Percentiles rank a stretch among this genome's conserved stretches.
Evolutionary conservation across 2,888 invertebrate species (phyloP).

Genomic region (Zygogramma bicolorata): DNA sequence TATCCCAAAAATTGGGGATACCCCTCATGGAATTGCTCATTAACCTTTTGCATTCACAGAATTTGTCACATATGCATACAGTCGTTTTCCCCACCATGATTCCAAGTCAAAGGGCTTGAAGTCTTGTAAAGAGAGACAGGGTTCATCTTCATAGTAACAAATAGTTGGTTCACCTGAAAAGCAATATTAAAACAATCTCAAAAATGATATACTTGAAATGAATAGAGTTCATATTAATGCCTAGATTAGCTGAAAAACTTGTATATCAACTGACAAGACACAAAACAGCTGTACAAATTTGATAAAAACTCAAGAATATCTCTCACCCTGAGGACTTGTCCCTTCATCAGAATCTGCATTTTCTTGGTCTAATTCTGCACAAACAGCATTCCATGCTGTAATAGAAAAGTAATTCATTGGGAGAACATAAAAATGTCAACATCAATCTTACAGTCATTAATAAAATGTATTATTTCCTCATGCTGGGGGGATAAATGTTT

Average conservation of each 20-base stretch:
- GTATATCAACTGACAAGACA: too few species aligned
- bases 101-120: conserved; percentile 93
- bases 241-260: too few species aligned
- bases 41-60: conserved; percentile 66
- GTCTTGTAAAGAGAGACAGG: conserved; percentile 77
- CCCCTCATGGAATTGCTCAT: conserved; percentile 52
- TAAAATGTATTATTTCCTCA: conserved; percentile 88
- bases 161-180: conserved; percentile 62
- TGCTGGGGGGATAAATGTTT: conserved; percentile 82
- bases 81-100: conserved; percentile 90
- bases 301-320: too few species aligned
- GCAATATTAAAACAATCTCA: neutral
- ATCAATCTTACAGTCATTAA: conserved; percentile 81
- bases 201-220: neutral
- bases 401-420: conserved; percentile 35
- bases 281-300: too few species aligned
- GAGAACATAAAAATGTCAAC: neutral
- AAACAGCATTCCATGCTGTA: conserved; percentile 75
- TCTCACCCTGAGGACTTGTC: neutral
- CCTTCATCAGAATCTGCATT: conserved; percentile 68
- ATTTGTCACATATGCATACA: conserved; percentile 87
- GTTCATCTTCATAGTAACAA: conserved; percentile 81
- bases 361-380: conserved; percentile 61
- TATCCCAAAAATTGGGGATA: neutral
- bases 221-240: neutral